phyloP scores from a whole-genome alignment of 2,113 vertebrate species.

The Ginglymostoma cirratum region DNA sequence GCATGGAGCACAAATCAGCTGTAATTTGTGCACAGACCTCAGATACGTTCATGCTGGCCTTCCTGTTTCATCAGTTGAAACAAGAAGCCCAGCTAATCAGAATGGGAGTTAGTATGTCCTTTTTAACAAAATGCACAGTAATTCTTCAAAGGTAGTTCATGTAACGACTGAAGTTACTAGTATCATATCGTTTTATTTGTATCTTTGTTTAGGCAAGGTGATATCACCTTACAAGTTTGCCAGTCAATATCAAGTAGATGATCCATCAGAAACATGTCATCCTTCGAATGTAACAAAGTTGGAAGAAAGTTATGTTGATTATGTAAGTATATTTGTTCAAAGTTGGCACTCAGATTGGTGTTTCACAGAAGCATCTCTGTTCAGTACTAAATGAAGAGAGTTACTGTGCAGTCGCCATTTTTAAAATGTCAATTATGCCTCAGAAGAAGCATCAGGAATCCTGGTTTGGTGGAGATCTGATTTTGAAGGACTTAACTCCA shows the following conservation, averaged over 20 bases:
- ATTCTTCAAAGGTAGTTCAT: not conserved
- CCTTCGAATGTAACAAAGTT: constrained; percentile 39
- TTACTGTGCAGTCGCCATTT: not conserved
- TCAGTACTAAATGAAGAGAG: not conserved
- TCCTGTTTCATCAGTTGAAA: not conserved
- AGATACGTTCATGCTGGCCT: not conserved
- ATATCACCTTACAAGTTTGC: constrained; percentile 46
- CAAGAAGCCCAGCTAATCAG: not conserved
- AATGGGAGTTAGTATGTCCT: not conserved
- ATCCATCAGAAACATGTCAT: constrained; percentile 61
- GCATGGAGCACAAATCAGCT: not conserved
- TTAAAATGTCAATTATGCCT: not conserved
- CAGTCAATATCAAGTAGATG: constrained; percentile 63
- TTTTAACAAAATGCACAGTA: not conserved
- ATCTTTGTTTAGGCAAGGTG: not conserved
- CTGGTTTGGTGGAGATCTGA: not conserved
- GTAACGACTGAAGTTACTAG: not conserved
- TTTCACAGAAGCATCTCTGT: not conserved
- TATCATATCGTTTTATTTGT: not conserved
- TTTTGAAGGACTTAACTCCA: not conserved
- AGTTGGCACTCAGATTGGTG: not conserved
- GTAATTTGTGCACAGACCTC: not conserved
- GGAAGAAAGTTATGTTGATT: not conserved
- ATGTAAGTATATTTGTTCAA: not conserved
- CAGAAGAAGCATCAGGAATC: not conserved